These are phyloP conservation scores for Gryllus longicercus DNA, from an alignment of 2,888 invertebrate species.

Conservation along the genomic window DNA sequence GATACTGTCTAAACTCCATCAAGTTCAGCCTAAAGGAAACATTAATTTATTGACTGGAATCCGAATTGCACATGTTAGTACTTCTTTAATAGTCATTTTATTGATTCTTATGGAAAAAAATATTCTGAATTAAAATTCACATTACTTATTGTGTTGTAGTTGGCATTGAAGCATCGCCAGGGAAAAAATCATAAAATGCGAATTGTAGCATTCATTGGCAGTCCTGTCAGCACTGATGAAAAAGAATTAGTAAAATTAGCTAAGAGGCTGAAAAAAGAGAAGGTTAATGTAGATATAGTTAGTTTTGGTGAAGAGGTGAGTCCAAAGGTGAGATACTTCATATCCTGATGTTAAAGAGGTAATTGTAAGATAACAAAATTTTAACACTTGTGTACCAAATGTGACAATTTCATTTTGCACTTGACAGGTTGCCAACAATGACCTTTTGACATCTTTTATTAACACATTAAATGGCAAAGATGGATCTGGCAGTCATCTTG, in stretches of 20 bases:
- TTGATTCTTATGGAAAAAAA: background rate
- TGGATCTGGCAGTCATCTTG: slow-evolving; percentile 86
- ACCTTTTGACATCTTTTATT: slow-evolving; percentile 82
- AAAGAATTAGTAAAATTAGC: slow-evolving; percentile 92
- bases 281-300: slow-evolving; percentile 95
- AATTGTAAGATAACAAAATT: background rate
- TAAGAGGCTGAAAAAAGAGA: slow-evolving; percentile 97
- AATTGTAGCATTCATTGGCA: slow-evolving; percentile 96
- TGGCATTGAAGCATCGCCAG: slow-evolving; percentile 93
- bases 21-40: slow-evolving; percentile 87
- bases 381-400: background rate
- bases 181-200: slow-evolving; percentile 99
- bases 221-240: slow-evolving; percentile 87
- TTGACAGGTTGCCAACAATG: slow-evolving; percentile 68
- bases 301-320: slow-evolving; percentile 92
- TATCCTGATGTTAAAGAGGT: background rate
- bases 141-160: slow-evolving; percentile 49
- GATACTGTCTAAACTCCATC: slow-evolving; percentile 91
- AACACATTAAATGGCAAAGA: slow-evolving; percentile 95
- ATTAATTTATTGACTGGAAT: slow-evolving; percentile 89
- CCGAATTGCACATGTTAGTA: slow-evolving; percentile 88
- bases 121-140: background rate
- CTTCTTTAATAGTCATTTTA: background rate
- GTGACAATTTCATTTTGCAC: slow-evolving; percentile 22
- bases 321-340: slow-evolving; percentile 34